phyloP scores from a whole-genome alignment of 2,888 invertebrate genomes.

The Elmis aenea region DNA sequence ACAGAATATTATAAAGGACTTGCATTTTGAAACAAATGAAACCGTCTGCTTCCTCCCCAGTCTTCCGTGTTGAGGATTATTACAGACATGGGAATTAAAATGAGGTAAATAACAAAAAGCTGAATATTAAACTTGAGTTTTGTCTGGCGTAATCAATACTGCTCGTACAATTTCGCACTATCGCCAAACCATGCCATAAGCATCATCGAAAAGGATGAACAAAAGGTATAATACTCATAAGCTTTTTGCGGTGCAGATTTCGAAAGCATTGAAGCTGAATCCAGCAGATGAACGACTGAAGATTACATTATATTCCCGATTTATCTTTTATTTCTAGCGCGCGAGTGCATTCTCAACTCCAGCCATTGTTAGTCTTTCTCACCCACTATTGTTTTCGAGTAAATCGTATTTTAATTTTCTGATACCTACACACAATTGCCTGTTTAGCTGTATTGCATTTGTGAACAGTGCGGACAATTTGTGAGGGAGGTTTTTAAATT shows the following conservation, averaged over 20 bases:
- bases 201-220: conserved; percentile 26
- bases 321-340: conserved; percentile 38
- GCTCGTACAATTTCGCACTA: conserved; percentile 15
- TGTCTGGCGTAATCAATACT: conserved; percentile 10
- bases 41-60: too few relatives aligned
- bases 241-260: conserved; percentile 37
- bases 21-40: too few relatives aligned
- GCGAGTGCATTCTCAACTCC: conserved; percentile 35
- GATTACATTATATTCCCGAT: conserved; percentile 40
- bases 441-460: too few relatives aligned
- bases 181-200: conserved; percentile 15
- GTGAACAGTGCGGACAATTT: too few relatives aligned
- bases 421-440: conserved; percentile 27
- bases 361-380: conserved; percentile 40
- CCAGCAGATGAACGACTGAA: conserved; percentile 36
- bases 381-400: conserved; percentile 38
- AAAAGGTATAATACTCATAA: conserved; percentile 31
- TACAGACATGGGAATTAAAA: too few relatives aligned
- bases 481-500: too few relatives aligned
- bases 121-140: conserved; percentile 3
- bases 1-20: too few relatives aligned
- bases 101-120: too few relatives aligned
- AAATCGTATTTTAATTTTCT: conserved; percentile 40
- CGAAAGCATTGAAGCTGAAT: conserved; percentile 36
- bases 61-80: too few relatives aligned